Evolutionary conservation across 2,888 invertebrate genomes (phyloP).

Genomic region (Mythimna pallens): DNA sequence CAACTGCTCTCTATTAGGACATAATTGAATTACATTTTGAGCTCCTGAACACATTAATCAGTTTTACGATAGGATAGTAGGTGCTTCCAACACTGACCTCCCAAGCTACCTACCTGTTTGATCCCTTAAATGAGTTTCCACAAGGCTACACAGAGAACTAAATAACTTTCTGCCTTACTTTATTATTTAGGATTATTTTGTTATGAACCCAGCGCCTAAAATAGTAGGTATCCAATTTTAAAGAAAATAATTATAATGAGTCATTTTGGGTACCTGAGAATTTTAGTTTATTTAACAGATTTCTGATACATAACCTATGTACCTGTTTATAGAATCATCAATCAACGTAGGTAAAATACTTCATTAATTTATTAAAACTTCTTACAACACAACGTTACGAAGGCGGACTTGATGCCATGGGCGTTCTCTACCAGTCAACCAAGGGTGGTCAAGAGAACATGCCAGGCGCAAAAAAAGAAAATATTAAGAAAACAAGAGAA

Average conservation of each 20-base stretch:
- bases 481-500: too few relatives aligned
- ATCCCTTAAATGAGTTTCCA: slow-evolving; percentile 57
- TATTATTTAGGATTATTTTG: slow-evolving; percentile 49
- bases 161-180: slow-evolving; percentile 38
- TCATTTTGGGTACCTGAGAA: background rate
- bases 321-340: too few relatives aligned
- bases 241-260: background rate
- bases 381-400: too few relatives aligned
- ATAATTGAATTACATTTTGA: slow-evolving; percentile 51
- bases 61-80: slow-evolving; percentile 40
- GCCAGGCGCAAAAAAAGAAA: too few relatives aligned
- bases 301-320: too few relatives aligned
- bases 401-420: too few relatives aligned
- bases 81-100: slow-evolving; percentile 36
- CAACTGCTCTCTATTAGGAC: background rate
- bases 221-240: slow-evolving; percentile 42
- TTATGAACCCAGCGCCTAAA: slow-evolving; percentile 31
- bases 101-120: slow-evolving; percentile 49
- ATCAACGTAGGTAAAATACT: too few relatives aligned
- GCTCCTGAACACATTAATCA: slow-evolving; percentile 53
- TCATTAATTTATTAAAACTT: too few relatives aligned
- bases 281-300: too few relatives aligned
- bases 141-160: slow-evolving; percentile 41
- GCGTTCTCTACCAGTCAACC: too few relatives aligned
- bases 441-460: too few relatives aligned